These are phyloP conservation scores for Thomomys bottae DNA, from an alignment of 2,113 vertebrate species.

Conservation along the genomic window DNA sequence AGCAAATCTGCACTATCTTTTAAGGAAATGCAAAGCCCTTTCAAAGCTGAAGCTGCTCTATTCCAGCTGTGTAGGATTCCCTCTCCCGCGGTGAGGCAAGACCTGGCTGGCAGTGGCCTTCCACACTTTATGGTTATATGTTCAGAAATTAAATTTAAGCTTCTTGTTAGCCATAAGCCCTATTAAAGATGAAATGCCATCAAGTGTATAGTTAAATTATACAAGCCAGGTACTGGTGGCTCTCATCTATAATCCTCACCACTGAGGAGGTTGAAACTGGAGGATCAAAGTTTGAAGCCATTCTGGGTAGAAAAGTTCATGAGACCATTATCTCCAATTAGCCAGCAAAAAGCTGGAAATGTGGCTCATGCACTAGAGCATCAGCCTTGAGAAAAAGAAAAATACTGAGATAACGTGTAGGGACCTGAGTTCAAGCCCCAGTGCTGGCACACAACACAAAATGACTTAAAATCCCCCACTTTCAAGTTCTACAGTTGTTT, in stretches of 20 bases:
- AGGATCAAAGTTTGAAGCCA: no score
- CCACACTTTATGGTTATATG: neutral
- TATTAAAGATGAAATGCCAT: neutral
- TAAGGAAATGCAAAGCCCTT: neutral
- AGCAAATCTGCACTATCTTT: neutral
- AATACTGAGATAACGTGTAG: no score
- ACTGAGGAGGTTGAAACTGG: no score
- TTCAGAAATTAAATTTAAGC: neutral
- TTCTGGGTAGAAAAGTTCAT: no score
- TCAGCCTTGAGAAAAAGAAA: no score
- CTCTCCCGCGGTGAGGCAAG: no score
- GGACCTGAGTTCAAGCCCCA: no score
- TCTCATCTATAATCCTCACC: rapidly evolving
- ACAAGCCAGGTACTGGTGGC: neutral
- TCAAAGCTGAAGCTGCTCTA: neutral
- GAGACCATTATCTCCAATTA: no score
- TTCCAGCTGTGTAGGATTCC: neutral
- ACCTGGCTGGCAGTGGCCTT: neutral
- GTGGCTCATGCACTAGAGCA: no score
- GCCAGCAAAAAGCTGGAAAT: no score
- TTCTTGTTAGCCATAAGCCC: neutral
- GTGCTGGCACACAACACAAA: neutral
- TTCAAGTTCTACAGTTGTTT: no score
- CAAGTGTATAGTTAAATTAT: neutral
- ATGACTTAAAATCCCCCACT: no score